Evolutionary conservation across 2,113 vertebrate species (phyloP), one percentile per base, ranked within the genome.

Genomic region (Hemiprocne comata): DNA sequence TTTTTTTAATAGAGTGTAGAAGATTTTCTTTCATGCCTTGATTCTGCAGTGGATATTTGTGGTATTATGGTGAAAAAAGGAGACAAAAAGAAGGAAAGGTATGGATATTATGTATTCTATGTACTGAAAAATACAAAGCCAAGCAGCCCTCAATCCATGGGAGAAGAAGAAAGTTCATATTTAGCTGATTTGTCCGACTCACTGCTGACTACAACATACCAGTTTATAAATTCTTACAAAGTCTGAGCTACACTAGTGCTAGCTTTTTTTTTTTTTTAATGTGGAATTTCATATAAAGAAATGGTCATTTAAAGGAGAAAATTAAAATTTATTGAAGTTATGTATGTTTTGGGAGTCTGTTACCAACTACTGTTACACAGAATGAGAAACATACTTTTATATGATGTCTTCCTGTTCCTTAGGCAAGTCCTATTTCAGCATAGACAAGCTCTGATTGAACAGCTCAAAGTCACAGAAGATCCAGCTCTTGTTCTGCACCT

Each of bases 71-170:
- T 99, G 81, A 99, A 99, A 98, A 99, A 97, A 83, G 99, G 98
- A 85, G 99, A 99, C 96, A 99, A 99, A 96, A 99, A 99, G 95
- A 99, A 98, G 87, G 99, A 99, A 95, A 99, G 99, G 99, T 99
- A 98, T 71, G 13, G 74, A 61, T 65, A 79, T 78, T 65, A 19
- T 85, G 76, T 84, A 53, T 70, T 64, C 20, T 88, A 2, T 80
- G 28, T 29, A 17, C 8, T 44, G 44, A 50, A 93, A 76, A 87
- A 85, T 16, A 69, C 13, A 3, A 87, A 57, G 21, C 31, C 34
- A 72, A 38, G 24, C 44, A 83, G n/a, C 28, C 61, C 10, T 61
- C 53, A 50, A 79, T 79, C 23, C 36, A 7, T 48, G 18, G 33
- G 18, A 64, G 31, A 53, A 73, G 13, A 33, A 65, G 25, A 70